Base-by-base conservation (phyloP, 92 coral and sea anemone species). In the Micromussa lordhowensis region DNA sequence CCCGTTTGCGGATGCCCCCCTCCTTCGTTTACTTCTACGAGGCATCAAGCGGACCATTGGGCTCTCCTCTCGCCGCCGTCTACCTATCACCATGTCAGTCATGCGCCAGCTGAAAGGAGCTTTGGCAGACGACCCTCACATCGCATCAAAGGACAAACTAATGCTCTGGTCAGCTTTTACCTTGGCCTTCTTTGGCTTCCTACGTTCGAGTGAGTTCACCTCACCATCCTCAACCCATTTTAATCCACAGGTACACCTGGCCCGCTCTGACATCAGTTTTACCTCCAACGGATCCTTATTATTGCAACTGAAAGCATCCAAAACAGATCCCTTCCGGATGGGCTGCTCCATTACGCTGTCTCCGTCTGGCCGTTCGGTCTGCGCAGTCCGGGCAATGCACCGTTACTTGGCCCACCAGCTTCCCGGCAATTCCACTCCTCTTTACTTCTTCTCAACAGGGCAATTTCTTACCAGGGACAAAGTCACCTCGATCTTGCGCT, bases 381-480 rank as follows among this genome's bases (percentile, higher is more conserved):
- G 76, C 14, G 76, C 76, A 30, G 76, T 71, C 2, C 11, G 76
- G 76, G 76, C 44, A 3, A 71, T 30, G 49, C 76, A 32, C 48
- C 48, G 40, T 32, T 71, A 71, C 49, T 22, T 71, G n/a, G 76
- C 18, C 6, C 66, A 59, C n/a, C 66, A 17, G 66, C 66, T 21
- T 59, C 26, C 66, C 1, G 8, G 66, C 24, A 15, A 17, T 32
- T 22, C 76, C 48, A 71, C 48, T n/a, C 76, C n/a, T 49, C 76
- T 32, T 71, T 71, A 31, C 12, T 69, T 69, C 38, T 69, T 29
- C 36, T 28, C 74, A 69, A 26, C 74, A 9, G 74, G 74, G 74
- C 74, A 30, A 71, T 71, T 71, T 71, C 76, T 71, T n/a, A 71
- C 48, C 24, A 70, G 40, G 40, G 35, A 29, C 76, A 70, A 29